Conservation (phyloP, 1,140 invertebrate genomes). For the Ceratina calcarata region DNA sequence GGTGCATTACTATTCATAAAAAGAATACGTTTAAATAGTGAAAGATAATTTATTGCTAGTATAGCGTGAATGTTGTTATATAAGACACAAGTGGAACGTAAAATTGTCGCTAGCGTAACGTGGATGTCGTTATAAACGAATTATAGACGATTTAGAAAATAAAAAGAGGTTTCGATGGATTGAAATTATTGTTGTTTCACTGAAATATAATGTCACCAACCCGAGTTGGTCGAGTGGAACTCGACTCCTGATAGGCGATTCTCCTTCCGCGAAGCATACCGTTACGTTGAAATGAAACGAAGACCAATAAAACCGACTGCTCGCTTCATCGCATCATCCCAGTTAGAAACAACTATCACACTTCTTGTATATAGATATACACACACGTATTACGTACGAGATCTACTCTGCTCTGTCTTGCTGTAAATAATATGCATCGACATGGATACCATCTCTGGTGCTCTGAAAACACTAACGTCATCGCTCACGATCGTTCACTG, state of each 20-base stretch:
- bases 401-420: slow-evolving; percentile 80
- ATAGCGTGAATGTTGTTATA: neutral
- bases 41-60: no score
- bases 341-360: slow-evolving; percentile 79
- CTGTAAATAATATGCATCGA: slow-evolving; percentile 80
- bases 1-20: neutral
- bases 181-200: slow-evolving; percentile 24
- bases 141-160: slow-evolving; percentile 13
- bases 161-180: slow-evolving; percentile 58
- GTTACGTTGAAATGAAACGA: slow-evolving; percentile 67
- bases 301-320: slow-evolving; percentile 80
- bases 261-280: neutral
- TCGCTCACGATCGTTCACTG: slow-evolving; percentile 79
- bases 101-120: slow-evolving; percentile 25
- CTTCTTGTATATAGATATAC: slow-evolving; percentile 71
- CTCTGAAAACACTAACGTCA: slow-evolving; percentile 78
- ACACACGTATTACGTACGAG: slow-evolving; percentile 77
- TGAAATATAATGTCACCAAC: slow-evolving; percentile 16
- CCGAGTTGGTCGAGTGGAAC: slow-evolving; percentile 39
- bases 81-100: neutral
- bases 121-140: slow-evolving; percentile 32
- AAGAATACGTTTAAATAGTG: no score
- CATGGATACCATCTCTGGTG: slow-evolving; percentile 76
- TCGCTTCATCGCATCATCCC: slow-evolving; percentile 83
- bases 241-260: neutral